A percentile compares a stretch with the other conserved stretches of the same genome.
Conservation (phyloP, 2,888 invertebrate genomes). For the Zygogramma bicolorata region DNA sequence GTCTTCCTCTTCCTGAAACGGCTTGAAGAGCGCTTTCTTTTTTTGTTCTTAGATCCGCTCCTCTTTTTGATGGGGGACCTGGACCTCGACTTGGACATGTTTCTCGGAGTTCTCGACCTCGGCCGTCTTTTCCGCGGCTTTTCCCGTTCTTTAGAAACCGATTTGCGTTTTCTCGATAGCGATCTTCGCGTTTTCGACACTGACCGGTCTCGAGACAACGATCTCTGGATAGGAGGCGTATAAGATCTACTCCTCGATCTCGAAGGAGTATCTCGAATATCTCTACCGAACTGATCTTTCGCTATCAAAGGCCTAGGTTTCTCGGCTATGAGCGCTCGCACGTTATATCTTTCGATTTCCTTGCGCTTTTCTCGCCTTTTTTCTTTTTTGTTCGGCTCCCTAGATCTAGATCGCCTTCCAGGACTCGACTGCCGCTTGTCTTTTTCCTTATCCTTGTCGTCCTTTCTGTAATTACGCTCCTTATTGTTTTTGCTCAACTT, state of each 20-base stretch:
- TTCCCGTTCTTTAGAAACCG: conserved; percentile 49
- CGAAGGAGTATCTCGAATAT: conserved; percentile 66
- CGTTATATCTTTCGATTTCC: conserved; percentile 87
- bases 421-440: conserved; percentile 62
- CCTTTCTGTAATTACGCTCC: conserved; percentile 83
- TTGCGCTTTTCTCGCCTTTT: conserved; percentile 76
- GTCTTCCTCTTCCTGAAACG: conserved; percentile 59
- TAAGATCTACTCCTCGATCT: conserved; percentile 53
- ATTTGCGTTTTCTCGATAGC: conserved; percentile 46
- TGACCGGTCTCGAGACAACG: conserved; percentile 49
- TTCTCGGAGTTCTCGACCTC: conserved; percentile 44
- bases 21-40: conserved; percentile 57
- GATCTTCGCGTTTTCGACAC: conserved; percentile 52
- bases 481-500: conserved; percentile 83
- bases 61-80: conserved; percentile 46
- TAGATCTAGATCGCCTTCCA: conserved; percentile 55
- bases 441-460: conserved; percentile 64
- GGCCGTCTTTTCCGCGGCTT: conserved; percentile 51
- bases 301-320: conserved; percentile 68
- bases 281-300: conserved; percentile 85
- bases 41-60: conserved; percentile 52
- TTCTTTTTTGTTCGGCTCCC: conserved; percentile 58
- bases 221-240: conserved; percentile 56
- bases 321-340: conserved; percentile 81
- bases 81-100: conserved; percentile 53